Base-by-base conservation (phyloP, 2,888 invertebrate genomes). In the Mesorhabditis spiculigera region DNA sequence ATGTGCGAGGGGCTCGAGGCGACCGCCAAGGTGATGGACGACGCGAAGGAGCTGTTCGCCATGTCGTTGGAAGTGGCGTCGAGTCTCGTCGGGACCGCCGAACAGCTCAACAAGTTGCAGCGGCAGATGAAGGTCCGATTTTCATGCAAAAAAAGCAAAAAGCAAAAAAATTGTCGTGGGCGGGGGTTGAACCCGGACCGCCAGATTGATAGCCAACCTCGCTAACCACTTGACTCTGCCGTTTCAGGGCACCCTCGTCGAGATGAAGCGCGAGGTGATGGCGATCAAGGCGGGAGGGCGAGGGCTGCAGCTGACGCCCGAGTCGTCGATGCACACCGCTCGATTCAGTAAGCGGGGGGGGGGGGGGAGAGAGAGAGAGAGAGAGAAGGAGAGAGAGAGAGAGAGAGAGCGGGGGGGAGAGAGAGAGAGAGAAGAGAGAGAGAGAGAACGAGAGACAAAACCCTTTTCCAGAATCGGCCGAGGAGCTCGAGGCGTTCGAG, bases 1-100 rank as follows among this genome's bases (percentile, higher is more conserved):
- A 61, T 67, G n/a, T 5, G 8, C 28, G 67, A 67, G 10, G 67
- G 58, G 13, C 8, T 67, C 61, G 67, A 67, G 61, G 61, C 50
- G 58, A 61, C 61, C 43, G 67, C 28, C n/a, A 50, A 61, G 41
- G 58, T 67, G 61, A 50, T 58, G 58, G 61, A 61, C 13, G 67
- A 67, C 28, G 61, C 61, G 43, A 58, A 61, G 42, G 61, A 58
- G 61, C 45, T 67, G 67, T 67, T 58, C 67, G 6, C 45, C 8
- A 67, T n/a, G 10, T 45, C 67, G 45, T n/a, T 45, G n/a, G 67
- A 6, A n/a, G 58, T 50, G 58, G 58, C 58, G 10, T 50, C 58
- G 58, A 50, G 10, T 50, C n/a, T 50, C 8, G 58, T 50, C 8
- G 10, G 58, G 1, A 50, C 58, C 8, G 58, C 58, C 10, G 58